Evolutionary conservation across 2,113 vertebrate genomes (phyloP).

Genomic region (Sigmodon hispidus): DNA sequence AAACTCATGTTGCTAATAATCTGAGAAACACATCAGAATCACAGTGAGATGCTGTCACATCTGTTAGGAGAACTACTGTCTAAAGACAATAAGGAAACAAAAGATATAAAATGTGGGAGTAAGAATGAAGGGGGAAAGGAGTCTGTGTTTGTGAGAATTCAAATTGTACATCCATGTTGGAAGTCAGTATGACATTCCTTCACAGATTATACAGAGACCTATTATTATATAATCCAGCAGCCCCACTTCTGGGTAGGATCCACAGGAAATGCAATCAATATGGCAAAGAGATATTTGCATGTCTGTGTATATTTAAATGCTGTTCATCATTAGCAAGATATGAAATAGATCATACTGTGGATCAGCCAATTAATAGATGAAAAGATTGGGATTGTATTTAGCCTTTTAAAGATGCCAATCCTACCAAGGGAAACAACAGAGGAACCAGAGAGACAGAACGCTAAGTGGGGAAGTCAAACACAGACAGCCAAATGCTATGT

Average conservation of each 20-base stretch:
- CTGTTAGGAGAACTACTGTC: not conserved
- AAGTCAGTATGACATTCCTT: not conserved
- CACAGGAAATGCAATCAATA: not conserved
- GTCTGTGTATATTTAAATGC: not conserved
- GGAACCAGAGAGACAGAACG: not conserved
- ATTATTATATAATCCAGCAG: not conserved
- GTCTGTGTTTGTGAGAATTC: not conserved
- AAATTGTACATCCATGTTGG: not conserved
- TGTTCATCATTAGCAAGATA: not conserved
- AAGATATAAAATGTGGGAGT: not conserved
- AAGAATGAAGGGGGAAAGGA: not conserved
- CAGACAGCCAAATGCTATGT: not conserved
- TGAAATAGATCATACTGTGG: not conserved
- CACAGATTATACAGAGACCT: not conserved
- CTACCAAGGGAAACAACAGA: not conserved
- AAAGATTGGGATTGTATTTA: not conserved
- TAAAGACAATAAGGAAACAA: not conserved
- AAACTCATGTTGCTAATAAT: not conserved
- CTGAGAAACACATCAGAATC: not conserved
- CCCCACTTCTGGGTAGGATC: no score
- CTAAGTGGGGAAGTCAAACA: not conserved
- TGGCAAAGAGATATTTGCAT: not conserved
- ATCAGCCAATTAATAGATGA: not conserved
- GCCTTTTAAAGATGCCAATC: not conserved
- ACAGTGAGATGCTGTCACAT: not conserved